These are phyloP conservation scores for Semnornis frantzii DNA, from an alignment of 2,113 vertebrate species.

Conservation along the genomic window DNA sequence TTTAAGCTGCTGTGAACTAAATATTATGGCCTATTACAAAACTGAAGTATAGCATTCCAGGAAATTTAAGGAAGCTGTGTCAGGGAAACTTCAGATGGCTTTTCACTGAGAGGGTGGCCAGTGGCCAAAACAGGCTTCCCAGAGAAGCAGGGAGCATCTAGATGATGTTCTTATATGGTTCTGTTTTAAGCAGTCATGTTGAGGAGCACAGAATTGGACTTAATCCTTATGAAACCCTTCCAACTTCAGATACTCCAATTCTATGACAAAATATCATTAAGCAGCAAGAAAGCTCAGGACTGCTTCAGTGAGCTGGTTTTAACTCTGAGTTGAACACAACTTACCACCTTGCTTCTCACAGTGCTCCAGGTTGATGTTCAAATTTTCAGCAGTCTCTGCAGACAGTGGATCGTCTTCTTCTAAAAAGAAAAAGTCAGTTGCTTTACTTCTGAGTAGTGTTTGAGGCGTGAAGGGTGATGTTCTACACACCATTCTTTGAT, in stretches of 20 bases:
- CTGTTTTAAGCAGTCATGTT: neutral
- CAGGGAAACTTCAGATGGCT: neutral
- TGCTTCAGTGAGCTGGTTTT: neutral
- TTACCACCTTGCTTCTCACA: constrained; percentile 70
- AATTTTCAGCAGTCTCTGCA: constrained; percentile 65
- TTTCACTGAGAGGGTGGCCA: neutral
- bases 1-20: neutral
- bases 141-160: neutral
- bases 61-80: neutral
- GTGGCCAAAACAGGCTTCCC: neutral
- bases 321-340: neutral
- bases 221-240: neutral
- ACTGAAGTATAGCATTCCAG: neutral
- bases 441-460: neutral
- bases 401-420: constrained; percentile 38
- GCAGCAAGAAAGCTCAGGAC: neutral
- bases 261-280: neutral
- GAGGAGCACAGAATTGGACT: neutral
- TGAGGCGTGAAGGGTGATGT: neutral
- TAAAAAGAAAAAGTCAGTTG: neutral
- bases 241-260: neutral
- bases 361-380: constrained; percentile 51
- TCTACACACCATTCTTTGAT: neutral
- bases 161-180: neutral
- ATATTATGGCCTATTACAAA: neutral